Evolutionary conservation across 2,888 invertebrate species (phyloP).

Genomic region (Cantharis nigra): DNA sequence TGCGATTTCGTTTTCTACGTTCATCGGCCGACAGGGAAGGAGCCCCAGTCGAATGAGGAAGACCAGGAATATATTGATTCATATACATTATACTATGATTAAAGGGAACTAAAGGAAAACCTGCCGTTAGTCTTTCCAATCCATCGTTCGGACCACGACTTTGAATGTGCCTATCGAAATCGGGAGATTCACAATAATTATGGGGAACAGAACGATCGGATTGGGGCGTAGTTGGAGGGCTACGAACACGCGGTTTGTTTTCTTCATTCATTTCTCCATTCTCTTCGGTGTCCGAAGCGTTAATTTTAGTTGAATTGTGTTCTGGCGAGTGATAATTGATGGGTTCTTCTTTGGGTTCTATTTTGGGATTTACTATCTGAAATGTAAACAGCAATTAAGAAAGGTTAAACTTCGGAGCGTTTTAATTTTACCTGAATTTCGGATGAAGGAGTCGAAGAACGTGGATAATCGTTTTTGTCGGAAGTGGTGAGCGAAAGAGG

Average conservation of each 20-base stretch:
- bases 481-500: slow-evolving; percentile 73
- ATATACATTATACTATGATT: slow-evolving; percentile 90
- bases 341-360: slow-evolving; percentile 51
- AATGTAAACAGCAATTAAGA: slow-evolving; percentile 31
- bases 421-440: slow-evolving; percentile 50
- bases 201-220: slow-evolving; percentile 42
- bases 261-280: slow-evolving; percentile 49
- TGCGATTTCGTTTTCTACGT: slow-evolving; percentile 91
- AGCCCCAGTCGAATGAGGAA: slow-evolving; percentile 56
- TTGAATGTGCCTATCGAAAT: slow-evolving; percentile 44
- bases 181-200: slow-evolving; percentile 49
- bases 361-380: slow-evolving; percentile 48
- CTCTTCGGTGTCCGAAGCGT: slow-evolving; percentile 63
- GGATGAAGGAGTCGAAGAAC: slow-evolving; percentile 45
- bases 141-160: slow-evolving; percentile 49
- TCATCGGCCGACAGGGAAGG: slow-evolving; percentile 77
- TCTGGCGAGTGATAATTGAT: slow-evolving; percentile 56
- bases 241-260: slow-evolving; percentile 40
- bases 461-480: slow-evolving; percentile 61
- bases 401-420: not conserved
- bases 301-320: slow-evolving; percentile 62
- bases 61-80: slow-evolving; percentile 82
- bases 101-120: slow-evolving; percentile 82
- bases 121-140: slow-evolving; percentile 56
- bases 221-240: slow-evolving; percentile 34